Percentiles rank a stretch among this genome's conserved stretches.
Evolutionary conservation across 2,797 vertebrate species (phyloP).

Genomic region (Gadopsis marmoratus): DNA sequence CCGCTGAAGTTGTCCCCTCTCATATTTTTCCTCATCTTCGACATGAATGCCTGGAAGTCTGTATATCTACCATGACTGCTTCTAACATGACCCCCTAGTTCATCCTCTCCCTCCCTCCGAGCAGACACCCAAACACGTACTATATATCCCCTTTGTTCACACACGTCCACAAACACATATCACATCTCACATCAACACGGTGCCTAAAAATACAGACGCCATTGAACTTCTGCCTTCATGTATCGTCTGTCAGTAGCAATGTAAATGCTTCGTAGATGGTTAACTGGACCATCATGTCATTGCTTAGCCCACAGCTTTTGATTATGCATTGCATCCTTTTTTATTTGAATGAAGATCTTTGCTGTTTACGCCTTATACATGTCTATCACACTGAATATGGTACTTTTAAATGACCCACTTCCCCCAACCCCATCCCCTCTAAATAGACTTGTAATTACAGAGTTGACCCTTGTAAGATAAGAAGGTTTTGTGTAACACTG

Average conservation of each 20-base stretch:
- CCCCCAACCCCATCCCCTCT: slow-evolving; percentile 43
- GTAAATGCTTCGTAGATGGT: slow-evolving; percentile 85
- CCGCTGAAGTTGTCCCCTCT: slow-evolving; percentile 82
- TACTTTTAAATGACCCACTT: slow-evolving; percentile 72
- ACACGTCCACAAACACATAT: slow-evolving; percentile 66
- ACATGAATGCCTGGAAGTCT: slow-evolving; percentile 83
- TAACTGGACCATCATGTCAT: slow-evolving; percentile 68
- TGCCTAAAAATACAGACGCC: slow-evolving; percentile 99
- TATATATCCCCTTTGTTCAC: slow-evolving; percentile 47
- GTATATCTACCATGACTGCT: slow-evolving; percentile 88
- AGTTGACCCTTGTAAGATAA: slow-evolving; percentile 80
- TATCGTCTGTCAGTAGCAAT: slow-evolving; percentile 85
- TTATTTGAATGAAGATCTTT: slow-evolving; percentile 72
- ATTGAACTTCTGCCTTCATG: slow-evolving; percentile 87
- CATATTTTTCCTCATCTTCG: slow-evolving; percentile 79
- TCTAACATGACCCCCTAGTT: slow-evolving; percentile 68
- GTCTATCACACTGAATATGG: slow-evolving; percentile 79
- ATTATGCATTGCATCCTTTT: slow-evolving; percentile 67
- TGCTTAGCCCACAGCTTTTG: slow-evolving; percentile 76
- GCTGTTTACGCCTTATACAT: slow-evolving; percentile 84
- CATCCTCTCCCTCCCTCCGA: slow-evolving; percentile 23
- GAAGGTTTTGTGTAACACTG: slow-evolving; percentile 83
- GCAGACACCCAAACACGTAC: slow-evolving; percentile 56
- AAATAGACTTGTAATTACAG: slow-evolving; percentile 82
- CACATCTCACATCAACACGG: slow-evolving; percentile 91